Percentiles rank a stretch among this genome's conserved stretches.
Evolutionary conservation across 2,888 invertebrate species (phyloP).

Genomic region (Rhingia campestris): DNA sequence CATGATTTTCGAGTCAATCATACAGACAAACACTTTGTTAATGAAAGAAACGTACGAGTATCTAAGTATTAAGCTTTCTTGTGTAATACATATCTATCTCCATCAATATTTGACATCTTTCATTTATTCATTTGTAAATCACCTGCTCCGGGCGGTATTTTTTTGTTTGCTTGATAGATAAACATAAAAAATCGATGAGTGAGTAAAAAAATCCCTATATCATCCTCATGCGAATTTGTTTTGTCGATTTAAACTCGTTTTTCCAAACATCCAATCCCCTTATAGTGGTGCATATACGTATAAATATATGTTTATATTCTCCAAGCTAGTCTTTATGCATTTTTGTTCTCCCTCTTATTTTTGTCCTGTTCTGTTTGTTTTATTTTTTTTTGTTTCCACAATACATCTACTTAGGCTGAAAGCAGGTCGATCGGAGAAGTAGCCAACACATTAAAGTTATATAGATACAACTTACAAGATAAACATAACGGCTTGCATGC

Average conservation of each 20-base stretch:
- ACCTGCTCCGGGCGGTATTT: slow-evolving; percentile 13
- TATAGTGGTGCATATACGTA: slow-evolving; percentile 31
- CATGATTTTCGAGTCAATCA: slow-evolving; percentile 24
- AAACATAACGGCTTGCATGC: slow-evolving; percentile 60
- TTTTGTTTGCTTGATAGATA: slow-evolving; percentile 4
- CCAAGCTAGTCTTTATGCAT: slow-evolving; percentile 39
- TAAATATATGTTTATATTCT: slow-evolving; percentile 31
- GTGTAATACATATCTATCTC: slow-evolving; percentile 4
- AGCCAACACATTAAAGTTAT: slow-evolving; percentile 44
- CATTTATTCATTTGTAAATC: slow-evolving; percentile 25
- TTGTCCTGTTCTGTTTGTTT: slow-evolving; percentile 1
- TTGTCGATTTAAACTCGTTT: slow-evolving; percentile 55
- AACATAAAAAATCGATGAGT: slow-evolving; percentile 26
- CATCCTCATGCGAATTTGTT: slow-evolving; percentile 32
- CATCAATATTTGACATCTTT: slow-evolving; percentile 45
- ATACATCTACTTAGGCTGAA: slow-evolving; percentile 51
- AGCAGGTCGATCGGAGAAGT: slow-evolving; percentile 65
- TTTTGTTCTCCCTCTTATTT: slow-evolving; percentile 17
- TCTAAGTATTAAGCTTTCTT: not conserved
- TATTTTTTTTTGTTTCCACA: slow-evolving; percentile 16
- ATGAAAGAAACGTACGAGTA: not conserved
- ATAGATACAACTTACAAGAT: slow-evolving; percentile 45
- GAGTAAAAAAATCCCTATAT: slow-evolving; percentile 5
- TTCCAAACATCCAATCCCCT: slow-evolving; percentile 58
- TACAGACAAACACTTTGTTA: slow-evolving; percentile 11